Conservation (phyloP, 2,888 invertebrate genomes). For the Drosophila seclusa region DNA sequence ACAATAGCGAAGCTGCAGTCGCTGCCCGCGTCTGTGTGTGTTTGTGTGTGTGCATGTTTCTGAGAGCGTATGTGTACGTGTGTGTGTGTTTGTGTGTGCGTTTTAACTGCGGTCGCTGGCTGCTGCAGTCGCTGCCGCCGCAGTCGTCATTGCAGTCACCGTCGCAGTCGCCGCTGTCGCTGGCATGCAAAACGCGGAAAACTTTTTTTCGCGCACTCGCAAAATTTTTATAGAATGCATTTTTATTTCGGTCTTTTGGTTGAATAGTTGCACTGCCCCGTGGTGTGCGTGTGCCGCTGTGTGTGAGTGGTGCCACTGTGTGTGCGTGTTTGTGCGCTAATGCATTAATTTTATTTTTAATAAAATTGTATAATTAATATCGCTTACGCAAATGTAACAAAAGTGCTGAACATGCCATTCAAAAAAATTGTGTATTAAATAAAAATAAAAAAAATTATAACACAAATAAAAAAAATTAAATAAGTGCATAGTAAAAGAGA, state of each 20-base stretch:
- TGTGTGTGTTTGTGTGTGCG: conserved; percentile 19
- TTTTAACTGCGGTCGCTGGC: conserved; percentile 47
- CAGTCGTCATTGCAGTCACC: conserved; percentile 35
- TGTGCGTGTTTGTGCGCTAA: conserved; percentile 12
- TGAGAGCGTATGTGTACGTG: conserved; percentile 11
- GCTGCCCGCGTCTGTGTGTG: conserved; percentile 39
- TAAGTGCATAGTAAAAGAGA: not conserved
- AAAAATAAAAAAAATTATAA: conserved; percentile 1
- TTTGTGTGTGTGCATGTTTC: conserved; percentile 20
- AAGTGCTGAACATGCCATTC: conserved; percentile 30
- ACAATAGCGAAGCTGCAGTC: conserved; percentile 51
- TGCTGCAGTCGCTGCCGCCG: conserved; percentile 50
- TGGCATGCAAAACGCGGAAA: conserved; percentile 80
- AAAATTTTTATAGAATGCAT: conserved; percentile 81
- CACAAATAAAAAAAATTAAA: not conserved
- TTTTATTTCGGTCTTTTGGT: conserved; percentile 81
- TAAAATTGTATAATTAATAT: conserved; percentile 45
- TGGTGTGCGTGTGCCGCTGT: conserved; percentile 41
- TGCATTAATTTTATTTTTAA: conserved; percentile 46
- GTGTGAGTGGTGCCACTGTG: conserved; percentile 8
- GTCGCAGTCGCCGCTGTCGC: conserved; percentile 62
- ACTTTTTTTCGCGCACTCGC: conserved; percentile 80
- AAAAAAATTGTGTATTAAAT: conserved; percentile 21
- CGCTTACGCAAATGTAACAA: conserved; percentile 36
- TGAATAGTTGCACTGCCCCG: conserved; percentile 80